Evolutionary conservation across 2,888 invertebrate species (phyloP).

Genomic region (Pemphredon lugubris): DNA sequence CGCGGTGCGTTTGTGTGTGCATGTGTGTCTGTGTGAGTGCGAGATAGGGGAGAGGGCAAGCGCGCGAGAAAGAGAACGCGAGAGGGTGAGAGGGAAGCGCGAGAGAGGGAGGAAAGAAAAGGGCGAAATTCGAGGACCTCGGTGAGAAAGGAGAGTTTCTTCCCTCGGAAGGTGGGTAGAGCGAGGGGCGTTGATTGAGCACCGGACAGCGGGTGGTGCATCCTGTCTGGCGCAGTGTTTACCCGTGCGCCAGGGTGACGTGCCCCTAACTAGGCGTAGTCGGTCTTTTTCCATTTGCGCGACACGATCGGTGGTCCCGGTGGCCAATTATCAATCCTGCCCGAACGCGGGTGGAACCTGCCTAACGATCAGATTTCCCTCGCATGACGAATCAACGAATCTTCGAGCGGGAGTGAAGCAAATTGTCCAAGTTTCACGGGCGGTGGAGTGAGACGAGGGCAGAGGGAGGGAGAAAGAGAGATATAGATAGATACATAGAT

Average conservation of each 20-base stretch:
- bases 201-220: conserved; percentile 54
- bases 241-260: conserved; percentile 53
- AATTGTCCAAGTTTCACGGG: too few species aligned
- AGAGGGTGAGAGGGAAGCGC: background rate
- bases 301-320: conserved; percentile 17
- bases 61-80: background rate
- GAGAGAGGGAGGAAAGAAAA: background rate
- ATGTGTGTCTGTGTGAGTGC: background rate
- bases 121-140: background rate
- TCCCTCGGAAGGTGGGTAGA: conserved; percentile 35
- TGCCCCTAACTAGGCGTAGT: conserved; percentile 57
- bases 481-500: too few species aligned
- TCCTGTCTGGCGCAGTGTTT: conserved; percentile 66
- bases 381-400: too few species aligned
- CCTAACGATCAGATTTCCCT: too few species aligned
- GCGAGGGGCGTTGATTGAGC: conserved; percentile 56
- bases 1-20: too few species aligned
- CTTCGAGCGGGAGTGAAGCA: too few species aligned
- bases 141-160: conserved; percentile 1
- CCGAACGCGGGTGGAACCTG: too few species aligned
- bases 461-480: too few species aligned
- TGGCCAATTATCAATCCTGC: conserved; percentile 12
- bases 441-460: too few species aligned
- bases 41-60: background rate
- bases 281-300: conserved; percentile 33